Evolutionary conservation across 1,140 invertebrate species (phyloP), one percentile per base, ranked within the genome.

Genomic region (Bombus affinis): DNA sequence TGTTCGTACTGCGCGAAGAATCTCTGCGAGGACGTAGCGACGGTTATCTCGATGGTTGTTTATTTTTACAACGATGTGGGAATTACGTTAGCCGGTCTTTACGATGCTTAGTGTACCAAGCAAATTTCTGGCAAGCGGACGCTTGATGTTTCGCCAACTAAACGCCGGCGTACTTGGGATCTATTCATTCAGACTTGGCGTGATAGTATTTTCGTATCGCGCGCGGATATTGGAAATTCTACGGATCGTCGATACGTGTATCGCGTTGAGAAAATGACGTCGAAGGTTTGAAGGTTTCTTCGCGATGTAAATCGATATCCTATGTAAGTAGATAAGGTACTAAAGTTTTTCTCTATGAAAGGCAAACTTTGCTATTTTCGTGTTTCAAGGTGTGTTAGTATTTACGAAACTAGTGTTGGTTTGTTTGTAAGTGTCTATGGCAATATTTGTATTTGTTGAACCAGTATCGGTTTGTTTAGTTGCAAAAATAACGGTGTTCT

Each of bases 1-100:
- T 53, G 18, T 1, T 22, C 5, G 5, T 2, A 18, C 1, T 22
- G 18, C 6, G 47, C 47, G 25, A 25, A n/a, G 32, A 25, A 37
- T 22, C 73, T 80, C 68, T 65, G 73, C 59, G 74, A 57, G 39
- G 70, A 66, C 65, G 39, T 28, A 82, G 66, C 44, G 53, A 76
- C 77, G 65, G 18, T 70, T 76, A 65, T 89, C 78, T 53, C 37
- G 53, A 75, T 62, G 65, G 28, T 79, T 88, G 74, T 91, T 90
- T 86, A 88, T 86, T 90, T 88, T 81, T 83, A 80, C 78, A 79
- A 65, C 42, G 75, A 85, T 53, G 68, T 65, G 75, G 81, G 83
- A 88, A 90, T 90, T 80, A 85, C 83, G 83, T 74, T 89, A 62
- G 59, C 74, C 73, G 79, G 66, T 86, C 84, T 88, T 88, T 88